A percentile compares a stretch with the other conserved stretches of the same genome.
These are phyloP conservation scores for Montifringilla adamsi DNA, from an alignment of 2,113 vertebrate species.

Conservation along the genomic window DNA sequence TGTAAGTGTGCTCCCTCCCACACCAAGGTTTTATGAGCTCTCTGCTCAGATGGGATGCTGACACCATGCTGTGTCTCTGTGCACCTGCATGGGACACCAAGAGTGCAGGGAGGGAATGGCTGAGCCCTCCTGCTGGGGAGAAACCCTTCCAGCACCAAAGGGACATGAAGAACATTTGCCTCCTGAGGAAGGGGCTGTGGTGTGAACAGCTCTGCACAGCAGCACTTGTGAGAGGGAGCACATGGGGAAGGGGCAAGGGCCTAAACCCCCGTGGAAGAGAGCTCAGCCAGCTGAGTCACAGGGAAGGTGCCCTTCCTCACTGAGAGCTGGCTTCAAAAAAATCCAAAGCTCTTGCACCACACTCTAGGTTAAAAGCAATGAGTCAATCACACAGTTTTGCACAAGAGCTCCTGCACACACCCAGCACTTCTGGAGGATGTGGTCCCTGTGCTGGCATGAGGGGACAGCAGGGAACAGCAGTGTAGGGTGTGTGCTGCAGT, in stretches of 20 bases:
- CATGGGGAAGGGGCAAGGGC: accelerated
- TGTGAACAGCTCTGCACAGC: background rate
- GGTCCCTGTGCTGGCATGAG: background rate
- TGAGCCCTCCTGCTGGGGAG: background rate
- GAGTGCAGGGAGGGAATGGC: background rate
- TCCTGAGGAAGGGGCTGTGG: background rate
- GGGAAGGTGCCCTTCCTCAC: background rate
- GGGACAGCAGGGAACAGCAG: background rate
- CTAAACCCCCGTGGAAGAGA: background rate
- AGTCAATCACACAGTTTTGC: background rate
- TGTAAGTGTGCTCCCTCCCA: background rate
- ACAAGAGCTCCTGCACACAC: background rate
- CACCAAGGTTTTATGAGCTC: background rate
- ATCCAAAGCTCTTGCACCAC: background rate
- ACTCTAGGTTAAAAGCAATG: background rate
- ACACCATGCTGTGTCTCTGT: accelerated
- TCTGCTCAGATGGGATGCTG: background rate
- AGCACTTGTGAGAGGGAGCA: accelerated
- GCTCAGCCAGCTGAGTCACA: background rate
- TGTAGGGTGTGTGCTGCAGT: accelerated
- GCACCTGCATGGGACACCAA: accelerated
- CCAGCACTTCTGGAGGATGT: background rate
- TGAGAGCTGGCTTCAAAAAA: background rate
- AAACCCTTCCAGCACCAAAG: background rate
- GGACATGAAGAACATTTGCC: background rate